A percentile compares a stretch with the other conserved stretches of the same genome.
Conservation (phyloP, 2,797 vertebrate species). For the Diplodus sargus region DNA sequence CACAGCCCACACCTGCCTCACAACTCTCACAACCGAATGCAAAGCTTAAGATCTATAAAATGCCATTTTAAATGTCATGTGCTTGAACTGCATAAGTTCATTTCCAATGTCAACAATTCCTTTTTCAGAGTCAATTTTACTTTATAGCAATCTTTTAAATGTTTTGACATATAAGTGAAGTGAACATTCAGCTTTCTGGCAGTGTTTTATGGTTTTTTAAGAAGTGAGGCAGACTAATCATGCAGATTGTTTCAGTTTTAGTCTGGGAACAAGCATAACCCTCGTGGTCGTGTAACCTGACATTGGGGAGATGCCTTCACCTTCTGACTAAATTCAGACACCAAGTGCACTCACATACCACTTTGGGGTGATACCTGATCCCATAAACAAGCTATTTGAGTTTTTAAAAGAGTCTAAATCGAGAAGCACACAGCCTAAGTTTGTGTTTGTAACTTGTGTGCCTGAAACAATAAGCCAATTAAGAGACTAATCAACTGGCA, state of each 20-base stretch:
- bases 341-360: conserved; percentile 39
- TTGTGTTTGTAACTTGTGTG: background rate
- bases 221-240: conserved; percentile 46
- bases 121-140: conserved; percentile 66
- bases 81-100: conserved; percentile 73
- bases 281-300: conserved; percentile 41
- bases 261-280: conserved; percentile 14
- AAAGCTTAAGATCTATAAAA: conserved; percentile 66
- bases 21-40: conserved; percentile 29
- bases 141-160: conserved; percentile 66
- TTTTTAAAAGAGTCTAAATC: conserved; percentile 29
- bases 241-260: conserved; percentile 51
- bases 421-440: background rate
- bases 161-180: conserved; percentile 76
- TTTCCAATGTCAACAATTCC: conserved; percentile 62
- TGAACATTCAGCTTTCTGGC: conserved; percentile 32
- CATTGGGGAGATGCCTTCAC: conserved; percentile 53
- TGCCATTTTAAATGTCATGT: conserved; percentile 76
- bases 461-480: conserved; percentile 11
- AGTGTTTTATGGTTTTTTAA: conserved; percentile 43
- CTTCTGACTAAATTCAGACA: conserved; percentile 68
- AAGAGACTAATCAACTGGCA: background rate
- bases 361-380: conserved; percentile 54
- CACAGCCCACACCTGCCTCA: conserved; percentile 41
- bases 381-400: conserved; percentile 53